These are phyloP conservation scores for Tyto alba DNA, from an alignment of 2,113 vertebrate species.

Conservation along the genomic window DNA sequence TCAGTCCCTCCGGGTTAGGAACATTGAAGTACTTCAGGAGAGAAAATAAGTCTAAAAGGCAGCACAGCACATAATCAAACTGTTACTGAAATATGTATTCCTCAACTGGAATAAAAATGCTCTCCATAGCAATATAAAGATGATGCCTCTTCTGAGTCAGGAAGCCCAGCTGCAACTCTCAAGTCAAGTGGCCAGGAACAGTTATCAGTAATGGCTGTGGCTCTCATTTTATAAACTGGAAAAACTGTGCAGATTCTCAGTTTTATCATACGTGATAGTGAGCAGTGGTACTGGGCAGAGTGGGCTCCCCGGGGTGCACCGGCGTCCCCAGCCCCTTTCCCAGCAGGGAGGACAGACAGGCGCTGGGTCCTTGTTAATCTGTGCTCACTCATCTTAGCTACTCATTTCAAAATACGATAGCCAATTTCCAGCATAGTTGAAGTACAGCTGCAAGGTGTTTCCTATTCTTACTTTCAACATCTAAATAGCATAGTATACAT, in stretches of 20 bases:
- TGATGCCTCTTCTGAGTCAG: not conserved
- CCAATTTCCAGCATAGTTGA: not conserved
- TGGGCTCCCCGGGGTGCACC: accelerated
- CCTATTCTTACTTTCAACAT: not conserved
- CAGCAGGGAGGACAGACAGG: not conserved
- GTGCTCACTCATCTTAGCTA: not conserved
- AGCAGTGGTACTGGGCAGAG: accelerated
- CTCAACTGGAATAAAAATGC: not conserved
- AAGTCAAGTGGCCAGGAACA: not conserved
- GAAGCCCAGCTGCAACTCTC: not conserved
- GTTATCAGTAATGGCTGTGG: not conserved
- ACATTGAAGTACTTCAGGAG: not conserved
- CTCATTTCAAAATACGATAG: accelerated
- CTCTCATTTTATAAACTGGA: accelerated
- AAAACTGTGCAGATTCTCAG: not conserved
- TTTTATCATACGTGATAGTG: accelerated
- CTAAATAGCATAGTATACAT: accelerated
- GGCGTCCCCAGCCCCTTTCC: accelerated
- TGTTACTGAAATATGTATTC: not conserved
- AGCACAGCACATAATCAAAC: not conserved
- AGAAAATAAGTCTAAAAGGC: not conserved
- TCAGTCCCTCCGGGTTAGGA: not conserved
- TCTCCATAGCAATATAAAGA: not conserved
- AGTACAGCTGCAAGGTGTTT: accelerated
- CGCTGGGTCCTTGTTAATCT: accelerated